phyloP scores from a whole-genome alignment of 2,888 invertebrate genomes.

The Agrotis puta region DNA sequence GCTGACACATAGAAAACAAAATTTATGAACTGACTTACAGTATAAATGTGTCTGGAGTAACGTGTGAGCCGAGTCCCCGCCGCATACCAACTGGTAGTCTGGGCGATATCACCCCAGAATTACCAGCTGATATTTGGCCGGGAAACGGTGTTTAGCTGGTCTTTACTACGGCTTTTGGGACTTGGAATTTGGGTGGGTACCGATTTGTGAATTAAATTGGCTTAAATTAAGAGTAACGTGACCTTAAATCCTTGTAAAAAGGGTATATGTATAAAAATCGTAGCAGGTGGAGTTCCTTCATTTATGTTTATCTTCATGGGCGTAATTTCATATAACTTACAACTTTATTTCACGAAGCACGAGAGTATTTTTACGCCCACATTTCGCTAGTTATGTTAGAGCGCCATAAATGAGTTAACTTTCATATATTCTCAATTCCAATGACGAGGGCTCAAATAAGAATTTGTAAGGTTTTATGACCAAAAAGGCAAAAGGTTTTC shows the following conservation, averaged over 20 bases:
- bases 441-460: too few relatives aligned
- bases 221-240: neutral
- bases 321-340: neutral
- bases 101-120: slow-evolving; percentile 96
- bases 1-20: slow-evolving; percentile 59
- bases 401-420: too few relatives aligned
- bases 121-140: slow-evolving; percentile 99
- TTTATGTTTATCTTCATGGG: neutral
- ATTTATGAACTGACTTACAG: slow-evolving; percentile 80
- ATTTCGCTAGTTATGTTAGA: neutral
- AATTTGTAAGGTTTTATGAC: too few relatives aligned
- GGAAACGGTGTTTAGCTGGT: slow-evolving; percentile 62
- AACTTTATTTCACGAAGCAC: neutral
- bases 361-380: neutral
- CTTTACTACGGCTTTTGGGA: slow-evolving; percentile 48
- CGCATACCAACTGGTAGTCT: slow-evolving; percentile 97
- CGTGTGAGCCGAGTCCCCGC: slow-evolving; percentile 75
- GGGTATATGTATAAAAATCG: neutral
- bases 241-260: neutral
- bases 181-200: slow-evolving; percentile 20
- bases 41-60: slow-evolving; percentile 69
- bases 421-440: too few relatives aligned
- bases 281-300: neutral
- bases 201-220: slow-evolving; percentile 34
- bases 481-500: too few relatives aligned